Percentiles rank a stretch among this genome's conserved stretches.
Conservation (phyloP, 2,113 vertebrate species). For the Condylura cristata region DNA sequence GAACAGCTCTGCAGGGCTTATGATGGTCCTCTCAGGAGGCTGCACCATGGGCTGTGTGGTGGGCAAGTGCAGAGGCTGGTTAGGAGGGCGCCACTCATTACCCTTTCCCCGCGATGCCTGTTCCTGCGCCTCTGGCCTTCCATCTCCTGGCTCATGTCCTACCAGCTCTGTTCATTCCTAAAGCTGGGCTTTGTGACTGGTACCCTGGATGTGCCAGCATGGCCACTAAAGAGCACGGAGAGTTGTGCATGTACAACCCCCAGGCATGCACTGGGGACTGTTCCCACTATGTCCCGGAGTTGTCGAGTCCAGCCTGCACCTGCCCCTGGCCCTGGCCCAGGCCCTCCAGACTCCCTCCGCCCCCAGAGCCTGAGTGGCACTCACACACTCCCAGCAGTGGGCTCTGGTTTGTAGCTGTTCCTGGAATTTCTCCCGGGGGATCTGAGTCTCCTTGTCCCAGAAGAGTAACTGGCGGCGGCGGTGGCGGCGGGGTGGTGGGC, state of each 20-base stretch:
- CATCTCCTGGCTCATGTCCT: background rate
- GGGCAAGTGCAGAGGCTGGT: background rate
- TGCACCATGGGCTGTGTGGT: slow-evolving; percentile 79
- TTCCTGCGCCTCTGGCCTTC: background rate
- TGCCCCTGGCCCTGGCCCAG: background rate
- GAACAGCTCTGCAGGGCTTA: slow-evolving; percentile 81
- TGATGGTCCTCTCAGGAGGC: slow-evolving; percentile 48
- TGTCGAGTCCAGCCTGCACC: background rate
- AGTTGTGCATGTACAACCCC: background rate
- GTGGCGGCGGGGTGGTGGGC: background rate
- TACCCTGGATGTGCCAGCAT: background rate
- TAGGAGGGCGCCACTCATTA: background rate
- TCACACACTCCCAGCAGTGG: slow-evolving; percentile 86
- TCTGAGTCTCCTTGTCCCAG: slow-evolving; percentile 87
- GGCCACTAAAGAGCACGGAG: background rate
- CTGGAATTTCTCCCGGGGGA: slow-evolving; percentile 83
- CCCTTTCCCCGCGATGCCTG: background rate
- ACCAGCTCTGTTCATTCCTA: background rate
- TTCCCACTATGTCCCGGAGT: background rate
- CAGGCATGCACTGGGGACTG: background rate
- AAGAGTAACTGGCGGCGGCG: slow-evolving; percentile 84
- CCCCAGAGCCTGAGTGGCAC: background rate
- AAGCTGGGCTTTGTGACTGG: background rate
- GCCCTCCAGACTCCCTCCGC: background rate
- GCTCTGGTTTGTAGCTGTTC: slow-evolving; percentile 81